Evolutionary conservation across 2,797 vertebrate species (phyloP), one percentile per base, ranked within the genome.

Genomic region (Apodemus agrarius): DNA sequence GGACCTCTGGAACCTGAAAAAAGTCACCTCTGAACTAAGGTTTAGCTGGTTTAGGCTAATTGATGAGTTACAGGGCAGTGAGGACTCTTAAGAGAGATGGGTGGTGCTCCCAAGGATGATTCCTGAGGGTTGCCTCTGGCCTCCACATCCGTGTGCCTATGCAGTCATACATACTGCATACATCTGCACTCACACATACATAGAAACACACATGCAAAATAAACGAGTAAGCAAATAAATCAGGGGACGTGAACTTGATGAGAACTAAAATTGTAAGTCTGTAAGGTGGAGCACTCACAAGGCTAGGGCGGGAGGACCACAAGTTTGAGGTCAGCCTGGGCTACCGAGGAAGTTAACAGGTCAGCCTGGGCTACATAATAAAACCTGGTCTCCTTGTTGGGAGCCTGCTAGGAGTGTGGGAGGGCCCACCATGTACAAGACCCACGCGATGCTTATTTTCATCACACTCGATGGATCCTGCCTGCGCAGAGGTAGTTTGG

Each of bases 401-500:
- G 24, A 67, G n/a, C n/a, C 89, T 37, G 40, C n/a, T 75, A 17
- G 26, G 11, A 8, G 22, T 24, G 34, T 57, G 16, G n/a, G 57
- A 14, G 29, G 54, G 8, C 21, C 31, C 0, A 0, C n/a, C 59
- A 52, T 13, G 37, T 72, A 37, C 34, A 80, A 57, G 26, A 43
- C 65, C 63, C 0, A 5, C 43, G 61, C 80, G 81, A 49, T 26
- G 14, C 14, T 87, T 52, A 11, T 74, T 34, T 74, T 29, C 19
- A 43, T 54, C 21, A 75, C 37, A 24, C 16, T 24, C 93, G 82
- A 57, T 75, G 75, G 65, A 76, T 74, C 90, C 93, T 59, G 67
- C 29, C 10, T 0, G 4, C 75, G 49, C 63, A 40, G 61, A 89
- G 49, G 37, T 22, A 97, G 97, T 96, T 96, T 96, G 2, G 52